Evolutionary conservation across 2,888 invertebrate genomes (phyloP).

Genomic region (Orthonychiurus folsomi): DNA sequence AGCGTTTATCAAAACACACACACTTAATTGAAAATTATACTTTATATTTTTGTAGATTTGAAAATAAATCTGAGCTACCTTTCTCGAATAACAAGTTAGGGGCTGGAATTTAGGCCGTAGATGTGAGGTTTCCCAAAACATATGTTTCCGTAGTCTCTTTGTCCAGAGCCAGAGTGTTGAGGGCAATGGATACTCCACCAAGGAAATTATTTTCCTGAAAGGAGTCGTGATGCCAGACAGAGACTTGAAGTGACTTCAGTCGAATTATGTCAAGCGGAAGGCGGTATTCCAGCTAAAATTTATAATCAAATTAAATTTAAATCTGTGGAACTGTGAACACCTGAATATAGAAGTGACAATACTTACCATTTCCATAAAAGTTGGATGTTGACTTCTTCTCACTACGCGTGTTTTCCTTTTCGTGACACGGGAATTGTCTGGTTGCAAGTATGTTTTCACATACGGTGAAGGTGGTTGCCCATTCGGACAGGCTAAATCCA

Average conservation of each 20-base stretch:
- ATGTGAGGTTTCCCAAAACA: slow-evolving; percentile 52
- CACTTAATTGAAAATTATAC: not conserved
- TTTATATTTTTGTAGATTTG: not conserved
- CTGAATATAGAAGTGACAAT: not conserved
- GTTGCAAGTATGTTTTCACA: slow-evolving; percentile 84
- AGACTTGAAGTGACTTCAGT: slow-evolving; percentile 71
- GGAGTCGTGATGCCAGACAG: slow-evolving; percentile 89
- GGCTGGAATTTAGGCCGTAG: not conserved
- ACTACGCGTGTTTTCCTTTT: slow-evolving; percentile 94
- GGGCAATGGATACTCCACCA: slow-evolving; percentile 77
- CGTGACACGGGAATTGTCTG: slow-evolving; percentile 82
- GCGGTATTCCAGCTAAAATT: slow-evolving; percentile 52
- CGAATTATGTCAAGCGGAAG: slow-evolving; percentile 70
- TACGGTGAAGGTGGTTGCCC: slow-evolving; percentile 80
- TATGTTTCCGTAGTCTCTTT: slow-evolving; percentile 82
- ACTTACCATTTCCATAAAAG: slow-evolving; percentile 91
- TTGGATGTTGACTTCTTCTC: slow-evolving; percentile 84
- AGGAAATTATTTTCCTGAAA: slow-evolving; percentile 89
- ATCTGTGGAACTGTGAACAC: not conserved
- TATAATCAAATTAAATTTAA: not conserved
- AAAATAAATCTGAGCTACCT: not conserved
- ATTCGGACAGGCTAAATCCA: slow-evolving; percentile 72
- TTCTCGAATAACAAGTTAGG: not conserved
- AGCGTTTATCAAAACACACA: not conserved
- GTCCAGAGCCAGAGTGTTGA: slow-evolving; percentile 62